These are phyloP conservation scores for Botrylloides violaceus DNA, from an alignment of 23 tunicate species.

Conservation along the genomic window DNA sequence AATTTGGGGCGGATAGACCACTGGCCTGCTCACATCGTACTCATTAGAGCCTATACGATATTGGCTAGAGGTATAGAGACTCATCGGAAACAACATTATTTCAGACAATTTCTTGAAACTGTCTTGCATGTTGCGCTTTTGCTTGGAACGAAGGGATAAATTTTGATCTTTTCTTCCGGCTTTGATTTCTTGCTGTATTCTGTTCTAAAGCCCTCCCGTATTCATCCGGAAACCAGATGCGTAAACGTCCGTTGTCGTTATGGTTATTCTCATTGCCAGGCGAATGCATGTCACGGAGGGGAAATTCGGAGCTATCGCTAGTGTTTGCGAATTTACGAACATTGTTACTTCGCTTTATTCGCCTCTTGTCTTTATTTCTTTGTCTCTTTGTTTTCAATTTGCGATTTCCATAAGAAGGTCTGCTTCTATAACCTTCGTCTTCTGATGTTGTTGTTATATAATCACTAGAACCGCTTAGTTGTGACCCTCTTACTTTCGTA, in stretches of 20 bases:
- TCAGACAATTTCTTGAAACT: too few relatives aligned
- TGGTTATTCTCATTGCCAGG: conserved; percentile 11
- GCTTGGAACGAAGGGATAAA: background rate
- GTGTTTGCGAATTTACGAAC: background rate
- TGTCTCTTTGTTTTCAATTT: conserved; percentile 12
- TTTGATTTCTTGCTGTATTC: background rate
- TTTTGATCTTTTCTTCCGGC: background rate
- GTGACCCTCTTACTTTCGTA: too few relatives aligned
- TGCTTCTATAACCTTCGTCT: conserved; percentile 17
- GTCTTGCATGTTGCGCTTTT: too few relatives aligned
- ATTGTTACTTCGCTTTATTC: background rate
- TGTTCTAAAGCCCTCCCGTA: conserved; percentile 16
- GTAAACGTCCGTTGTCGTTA: background rate
- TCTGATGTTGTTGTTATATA: conserved; percentile 6
- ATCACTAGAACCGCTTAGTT: background rate
- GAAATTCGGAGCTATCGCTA: conserved; percentile 4
- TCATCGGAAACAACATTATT: too few relatives aligned
- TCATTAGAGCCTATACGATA: too few relatives aligned
- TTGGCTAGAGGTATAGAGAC: too few relatives aligned
- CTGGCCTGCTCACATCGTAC: too few relatives aligned
- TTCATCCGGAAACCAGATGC: conserved; percentile 47
- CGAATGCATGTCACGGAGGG: background rate
- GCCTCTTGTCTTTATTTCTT: background rate
- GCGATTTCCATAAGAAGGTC: background rate
- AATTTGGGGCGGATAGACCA: too few relatives aligned